Percentiles rank a stretch among this genome's conserved stretches.
Conservation (phyloP, 2,113 vertebrate species). For the Eira barbara region DNA sequence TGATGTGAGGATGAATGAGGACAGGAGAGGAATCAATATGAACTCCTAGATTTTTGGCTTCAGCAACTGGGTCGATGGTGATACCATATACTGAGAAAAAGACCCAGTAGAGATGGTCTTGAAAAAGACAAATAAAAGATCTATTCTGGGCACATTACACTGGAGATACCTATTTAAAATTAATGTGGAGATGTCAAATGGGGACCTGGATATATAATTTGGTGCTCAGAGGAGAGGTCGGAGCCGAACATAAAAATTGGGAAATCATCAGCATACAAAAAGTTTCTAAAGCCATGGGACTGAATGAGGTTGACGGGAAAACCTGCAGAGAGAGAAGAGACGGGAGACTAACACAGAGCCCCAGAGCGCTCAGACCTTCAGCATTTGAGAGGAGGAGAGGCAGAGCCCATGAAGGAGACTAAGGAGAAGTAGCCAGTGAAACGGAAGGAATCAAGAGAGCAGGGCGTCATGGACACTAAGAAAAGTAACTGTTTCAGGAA, state of each 20-base stretch:
- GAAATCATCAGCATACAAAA: not conserved
- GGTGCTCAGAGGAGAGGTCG: not conserved
- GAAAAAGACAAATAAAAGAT: not conserved
- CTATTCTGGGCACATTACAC: not conserved
- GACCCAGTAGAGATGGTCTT: not conserved
- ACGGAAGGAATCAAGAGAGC: not conserved
- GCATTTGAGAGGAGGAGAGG: not conserved
- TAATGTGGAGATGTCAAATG: not conserved
- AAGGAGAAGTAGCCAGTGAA: not conserved
- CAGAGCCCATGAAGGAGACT: not conserved
- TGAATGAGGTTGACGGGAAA: not conserved
- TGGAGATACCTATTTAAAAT: not conserved
- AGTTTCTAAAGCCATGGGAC: not conserved
- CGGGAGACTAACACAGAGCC: not conserved
- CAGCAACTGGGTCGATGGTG: not conserved
- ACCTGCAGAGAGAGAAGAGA: not conserved
- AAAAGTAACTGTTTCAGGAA: not conserved
- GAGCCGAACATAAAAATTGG: not conserved
- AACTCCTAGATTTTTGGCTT: not conserved
- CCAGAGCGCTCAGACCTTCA: not conserved
- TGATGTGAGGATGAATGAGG: not conserved
- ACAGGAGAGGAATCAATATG: not conserved
- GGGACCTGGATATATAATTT: not conserved
- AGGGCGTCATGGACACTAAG: not conserved
- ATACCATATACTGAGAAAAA: not conserved